Base-by-base conservation (phyloP, 2,888 invertebrate genomes). In the Elmis aenea region DNA sequence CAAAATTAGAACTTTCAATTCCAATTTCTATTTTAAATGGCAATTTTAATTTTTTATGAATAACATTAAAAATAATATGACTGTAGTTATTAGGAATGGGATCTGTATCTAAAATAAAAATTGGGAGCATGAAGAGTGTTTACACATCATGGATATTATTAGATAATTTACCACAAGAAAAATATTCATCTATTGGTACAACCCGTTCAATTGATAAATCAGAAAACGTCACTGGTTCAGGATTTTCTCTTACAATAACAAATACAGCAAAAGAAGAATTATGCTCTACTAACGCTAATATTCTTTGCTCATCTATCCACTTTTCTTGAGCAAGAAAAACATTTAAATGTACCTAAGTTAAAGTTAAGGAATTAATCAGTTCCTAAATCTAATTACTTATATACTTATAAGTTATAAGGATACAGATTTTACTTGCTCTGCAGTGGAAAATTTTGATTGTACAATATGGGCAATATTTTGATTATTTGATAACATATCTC, bases 171-270 rank as follows among this genome's bases (percentile, higher is more conserved):
- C 66, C 81, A 70, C 86, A 85, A 64, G 81, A 79, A 65, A 91
- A 89, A 56, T 79, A 77, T 54, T 79, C 77, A 69, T 89, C 84
- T 36, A 91, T 77, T 13, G 90, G 85, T 55, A 90, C 75, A 31
- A 85, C 81, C 64, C 81, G 80, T 68, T 89, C 88, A 55, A 90
- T 77, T 8, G 82, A 79, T 50, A 91, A 72, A 68, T 90, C 89
- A 31, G 81, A 81, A 58, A 82, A 80, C 35, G 79, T 78, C 60
- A 76, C 77, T 11, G 86, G 83, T 51, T 83, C 82, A 54, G 71
- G 73, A 55, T 76, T 75, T 36, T 81, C 70, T 4, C 73, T 71
- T 28, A 74, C 67, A 45, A 77, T 69, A 42, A 78, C 67, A 55
- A 78, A 74, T 42, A 79, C 62, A 33, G 74, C 79, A 59, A 70